Evolutionary conservation across 2,888 invertebrate species (phyloP), one percentile per base, ranked within the genome.

Genomic region (Matsumyia berberina): DNA sequence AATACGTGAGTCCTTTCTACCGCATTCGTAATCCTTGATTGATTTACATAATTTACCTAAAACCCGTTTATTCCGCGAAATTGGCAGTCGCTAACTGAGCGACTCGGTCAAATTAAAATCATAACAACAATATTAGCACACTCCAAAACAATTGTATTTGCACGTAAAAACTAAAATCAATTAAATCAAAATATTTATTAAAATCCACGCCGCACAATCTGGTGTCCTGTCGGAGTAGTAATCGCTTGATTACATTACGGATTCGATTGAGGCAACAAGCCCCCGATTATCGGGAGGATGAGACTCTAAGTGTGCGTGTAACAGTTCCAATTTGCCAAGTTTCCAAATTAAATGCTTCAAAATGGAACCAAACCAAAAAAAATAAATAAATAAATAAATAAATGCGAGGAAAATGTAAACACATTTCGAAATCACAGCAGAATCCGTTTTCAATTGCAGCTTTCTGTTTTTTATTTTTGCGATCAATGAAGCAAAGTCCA

Each of bases 131-230:
- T 24, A 78, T 57, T 78, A 24, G 57, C 46, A 11, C 15, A 53
- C 66, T 35, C 35, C 37, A 39, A 49, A 51, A 53, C 6, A 0
- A 53, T 17, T 67, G 9, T 15, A 37, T 44, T 24, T 51, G 33
- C 35, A 33, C 35, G 29, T 8, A 78, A 70, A 70, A 64, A 64
- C 64, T 72, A 57, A 79, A 72, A 64, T 73, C 66, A 80, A 67
- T 60, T 73, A 67, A 67, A 80, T 80, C 79, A 66, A 67, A 80
- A 80, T 73, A 73, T 80, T 80, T 80, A 73, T 80, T 80, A 67
- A 80, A 80, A 80, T 73, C 73, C 35, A 66, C n/a, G 49, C 37
- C 37, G 37, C 53, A 49, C 58, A 31, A n/a, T n/a, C n/a, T 35
- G 31, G 57, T 57, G 33, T 8, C 55, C 19, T 49, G 46, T 70